Percentiles rank a stretch among this genome's conserved stretches.
Conservation (phyloP, 2,797 vertebrate species). For the Poeciliopsis turneri region DNA sequence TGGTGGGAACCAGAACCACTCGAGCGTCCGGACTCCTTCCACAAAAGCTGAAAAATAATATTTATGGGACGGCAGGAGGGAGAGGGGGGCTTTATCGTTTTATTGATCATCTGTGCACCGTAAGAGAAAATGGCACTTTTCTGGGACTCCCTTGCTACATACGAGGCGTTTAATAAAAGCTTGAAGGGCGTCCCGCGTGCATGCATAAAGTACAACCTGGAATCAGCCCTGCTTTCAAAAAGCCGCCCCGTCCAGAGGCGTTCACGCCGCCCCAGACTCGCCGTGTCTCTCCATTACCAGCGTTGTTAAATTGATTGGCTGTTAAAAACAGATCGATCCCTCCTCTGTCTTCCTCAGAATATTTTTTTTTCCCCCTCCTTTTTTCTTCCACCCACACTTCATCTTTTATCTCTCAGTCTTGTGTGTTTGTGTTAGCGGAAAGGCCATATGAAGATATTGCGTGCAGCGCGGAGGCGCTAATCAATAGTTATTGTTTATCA, state of each 20-base stretch:
- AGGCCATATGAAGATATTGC: slow-evolving; percentile 58
- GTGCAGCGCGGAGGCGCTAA: slow-evolving; percentile 59
- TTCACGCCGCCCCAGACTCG: slow-evolving; percentile 62
- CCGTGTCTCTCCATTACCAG: slow-evolving; percentile 78
- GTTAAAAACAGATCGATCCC: slow-evolving; percentile 76
- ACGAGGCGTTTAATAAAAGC: slow-evolving; percentile 15
- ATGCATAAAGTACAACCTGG: slow-evolving; percentile 25
- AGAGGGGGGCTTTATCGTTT: slow-evolving; percentile 22
- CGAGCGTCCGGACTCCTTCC: slow-evolving; percentile 12
- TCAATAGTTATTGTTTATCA: slow-evolving; percentile 62
- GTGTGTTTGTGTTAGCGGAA: slow-evolving; percentile 44
- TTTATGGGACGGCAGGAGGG: background rate
- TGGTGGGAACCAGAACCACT: slow-evolving; percentile 31
- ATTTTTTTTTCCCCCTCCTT: slow-evolving; percentile 9
- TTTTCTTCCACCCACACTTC: slow-evolving; percentile 40
- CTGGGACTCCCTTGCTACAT: slow-evolving; percentile 16
- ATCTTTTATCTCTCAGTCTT: slow-evolving; percentile 46
- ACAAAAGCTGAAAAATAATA: slow-evolving; percentile 19
- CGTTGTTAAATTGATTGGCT: slow-evolving; percentile 80
- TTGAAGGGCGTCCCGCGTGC: slow-evolving; percentile 30
- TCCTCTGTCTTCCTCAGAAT: slow-evolving; percentile 56
- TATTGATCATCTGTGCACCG: slow-evolving; percentile 23
- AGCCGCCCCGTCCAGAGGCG: slow-evolving; percentile 27
- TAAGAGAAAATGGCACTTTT: background rate
- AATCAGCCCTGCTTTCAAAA: slow-evolving; percentile 63